phyloP scores from a whole-genome alignment of 2,888 invertebrate genomes.

The Tortrix viridana region DNA sequence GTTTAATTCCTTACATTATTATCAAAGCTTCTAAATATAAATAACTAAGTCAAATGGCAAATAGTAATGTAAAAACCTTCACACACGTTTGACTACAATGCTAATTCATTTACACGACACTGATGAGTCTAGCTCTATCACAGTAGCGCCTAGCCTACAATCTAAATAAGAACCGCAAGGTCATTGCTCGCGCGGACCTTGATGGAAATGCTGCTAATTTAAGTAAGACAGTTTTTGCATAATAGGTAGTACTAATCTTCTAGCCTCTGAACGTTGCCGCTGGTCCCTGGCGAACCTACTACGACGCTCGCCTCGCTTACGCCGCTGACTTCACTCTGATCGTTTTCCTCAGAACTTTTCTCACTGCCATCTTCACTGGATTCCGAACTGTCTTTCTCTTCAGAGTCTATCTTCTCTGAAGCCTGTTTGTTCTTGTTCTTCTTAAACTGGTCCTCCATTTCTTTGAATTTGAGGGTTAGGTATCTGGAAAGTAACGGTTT shows the following conservation, averaged over 20 bases:
- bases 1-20: slow-evolving; percentile 69
- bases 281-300: slow-evolving; percentile 68
- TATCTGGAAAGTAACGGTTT: slow-evolving; percentile 82
- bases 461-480: slow-evolving; percentile 92
- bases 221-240: slow-evolving; percentile 34
- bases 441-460: slow-evolving; percentile 92
- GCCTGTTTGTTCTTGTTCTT: slow-evolving; percentile 85
- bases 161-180: slow-evolving; percentile 39
- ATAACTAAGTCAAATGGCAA: slow-evolving; percentile 52
- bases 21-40: slow-evolving; percentile 24
- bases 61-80: slow-evolving; percentile 44
- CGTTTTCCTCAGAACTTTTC: slow-evolving; percentile 39
- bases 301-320: slow-evolving; percentile 67
- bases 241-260: slow-evolving; percentile 49
- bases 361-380: slow-evolving; percentile 49
- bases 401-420: slow-evolving; percentile 57
- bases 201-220: slow-evolving; percentile 41
- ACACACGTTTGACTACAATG: slow-evolving; percentile 37
- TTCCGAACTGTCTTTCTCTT: slow-evolving; percentile 55
- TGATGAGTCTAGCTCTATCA: slow-evolving; percentile 58
- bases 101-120: slow-evolving; percentile 40
- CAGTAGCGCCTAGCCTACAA: slow-evolving; percentile 49
- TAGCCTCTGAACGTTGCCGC: slow-evolving; percentile 73
- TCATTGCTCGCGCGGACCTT: slow-evolving; percentile 37
- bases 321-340: slow-evolving; percentile 45